phyloP scores from a whole-genome alignment of 35 echinoderm and acorn worm species.

The Ophiothrix spiculata region DNA sequence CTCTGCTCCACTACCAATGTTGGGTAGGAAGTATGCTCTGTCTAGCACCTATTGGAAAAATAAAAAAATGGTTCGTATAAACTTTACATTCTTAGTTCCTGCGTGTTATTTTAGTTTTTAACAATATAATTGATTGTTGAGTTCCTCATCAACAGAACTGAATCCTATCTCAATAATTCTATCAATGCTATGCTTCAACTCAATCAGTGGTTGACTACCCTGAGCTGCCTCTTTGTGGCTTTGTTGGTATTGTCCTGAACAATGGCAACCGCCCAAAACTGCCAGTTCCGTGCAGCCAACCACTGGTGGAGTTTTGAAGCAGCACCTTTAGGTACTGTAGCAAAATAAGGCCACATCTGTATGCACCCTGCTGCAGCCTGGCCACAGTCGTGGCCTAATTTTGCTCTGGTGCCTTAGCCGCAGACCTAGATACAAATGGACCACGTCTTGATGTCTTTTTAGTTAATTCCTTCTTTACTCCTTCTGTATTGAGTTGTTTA shows the following conservation, averaged over 20 bases:
- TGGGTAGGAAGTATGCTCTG: constrained; percentile 93
- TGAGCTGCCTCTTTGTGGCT: background rate
- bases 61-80: background rate
- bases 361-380: no score
- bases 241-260: no score
- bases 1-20: constrained; percentile 87
- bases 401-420: constrained; percentile 83
- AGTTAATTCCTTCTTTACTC: constrained; percentile 95
- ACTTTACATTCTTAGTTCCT: background rate
- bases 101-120: background rate
- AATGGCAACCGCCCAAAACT: no score
- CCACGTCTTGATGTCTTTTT: constrained; percentile 66
- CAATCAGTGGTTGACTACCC: background rate
- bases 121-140: background rate
- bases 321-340: no score
- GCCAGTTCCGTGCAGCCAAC: no score
- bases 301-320: no score
- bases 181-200: no score
- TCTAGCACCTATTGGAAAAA: constrained; percentile 59
- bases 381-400: no score
- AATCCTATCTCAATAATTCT: background rate
- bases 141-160: background rate
- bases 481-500: constrained; percentile 81
- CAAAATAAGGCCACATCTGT: no score
- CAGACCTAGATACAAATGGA: constrained; percentile 72